Percentiles rank a stretch among this genome's conserved stretches.
phyloP scores from a whole-genome alignment of 1,140 invertebrate genomes.

The Neodiprion pinetum region DNA sequence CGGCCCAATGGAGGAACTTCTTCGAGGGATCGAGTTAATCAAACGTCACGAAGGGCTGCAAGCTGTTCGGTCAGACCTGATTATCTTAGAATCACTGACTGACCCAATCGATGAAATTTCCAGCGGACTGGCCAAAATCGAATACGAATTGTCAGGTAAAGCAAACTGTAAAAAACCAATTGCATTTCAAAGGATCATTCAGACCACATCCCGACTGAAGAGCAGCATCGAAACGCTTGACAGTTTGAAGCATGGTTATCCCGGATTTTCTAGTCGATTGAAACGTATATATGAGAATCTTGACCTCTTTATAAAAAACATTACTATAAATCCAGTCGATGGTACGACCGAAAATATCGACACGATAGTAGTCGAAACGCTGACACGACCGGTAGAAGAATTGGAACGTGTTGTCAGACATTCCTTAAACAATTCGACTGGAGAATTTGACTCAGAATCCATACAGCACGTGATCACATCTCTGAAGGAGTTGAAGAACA shows the following conservation, averaged over 20 bases:
- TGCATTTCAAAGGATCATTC: conserved; percentile 44
- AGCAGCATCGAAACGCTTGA: conserved; percentile 17
- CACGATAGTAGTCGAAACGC: conserved; percentile 50
- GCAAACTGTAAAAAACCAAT: conserved; percentile 44
- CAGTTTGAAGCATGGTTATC: conserved; percentile 19
- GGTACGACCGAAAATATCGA: conserved; percentile 50
- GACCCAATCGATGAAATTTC: conserved; percentile 55
- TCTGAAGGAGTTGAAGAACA: conserved; percentile 42
- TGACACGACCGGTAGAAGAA: conserved; percentile 43
- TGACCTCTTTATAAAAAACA: conserved; percentile 36
- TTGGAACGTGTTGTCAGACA: neutral
- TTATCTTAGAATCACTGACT: conserved; percentile 54
- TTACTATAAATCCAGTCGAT: conserved; percentile 39
- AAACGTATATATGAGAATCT: conserved; percentile 35
- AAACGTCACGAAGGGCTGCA: conserved; percentile 32
- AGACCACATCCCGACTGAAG: conserved; percentile 35
- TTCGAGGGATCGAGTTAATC: conserved; percentile 51
- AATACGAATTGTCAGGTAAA: conserved; percentile 45
- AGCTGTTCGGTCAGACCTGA: conserved; percentile 36
- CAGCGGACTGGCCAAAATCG: conserved; percentile 47
- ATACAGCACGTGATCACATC: conserved; percentile 31
- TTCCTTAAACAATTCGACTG: conserved; percentile 6
- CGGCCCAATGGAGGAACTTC: conserved; percentile 53
- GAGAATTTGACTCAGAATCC: conserved; percentile 18
- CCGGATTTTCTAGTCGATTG: conserved; percentile 27